These are phyloP conservation scores for Drosophila sechellia DNA, from an alignment of 1,140 invertebrate species.

Conservation along the genomic window DNA sequence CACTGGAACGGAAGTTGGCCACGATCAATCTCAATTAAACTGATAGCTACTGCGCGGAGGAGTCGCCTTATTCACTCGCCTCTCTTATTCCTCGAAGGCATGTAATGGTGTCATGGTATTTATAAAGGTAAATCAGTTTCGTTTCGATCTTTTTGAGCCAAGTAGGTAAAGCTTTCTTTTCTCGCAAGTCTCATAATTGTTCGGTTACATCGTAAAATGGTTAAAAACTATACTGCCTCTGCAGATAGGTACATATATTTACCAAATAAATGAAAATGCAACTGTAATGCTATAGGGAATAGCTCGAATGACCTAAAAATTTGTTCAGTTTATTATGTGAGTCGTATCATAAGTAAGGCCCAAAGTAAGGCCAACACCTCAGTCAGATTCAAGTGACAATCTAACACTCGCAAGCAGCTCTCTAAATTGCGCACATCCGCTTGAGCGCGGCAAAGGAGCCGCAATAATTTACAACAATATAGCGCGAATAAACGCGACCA, in stretches of 20 bases:
- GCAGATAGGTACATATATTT: background rate
- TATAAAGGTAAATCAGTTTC: background rate
- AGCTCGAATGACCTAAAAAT: background rate
- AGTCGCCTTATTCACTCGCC: slow-evolving; percentile 2
- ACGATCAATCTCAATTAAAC: slow-evolving; percentile 79
- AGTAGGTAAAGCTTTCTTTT: background rate
- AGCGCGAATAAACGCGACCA: slow-evolving; percentile 72
- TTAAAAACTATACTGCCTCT: background rate
- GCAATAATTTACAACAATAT: slow-evolving; percentile 74
- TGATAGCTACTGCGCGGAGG: slow-evolving; percentile 55
- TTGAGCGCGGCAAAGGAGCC: slow-evolving; percentile 46
- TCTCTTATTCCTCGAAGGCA: background rate
- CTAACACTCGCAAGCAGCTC: slow-evolving; percentile 41
- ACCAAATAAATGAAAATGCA: no score
- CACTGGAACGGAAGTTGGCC: slow-evolving; percentile 65
- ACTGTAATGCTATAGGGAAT: background rate
- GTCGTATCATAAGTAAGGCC: slow-evolving; percentile 5
- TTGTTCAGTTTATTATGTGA: background rate
- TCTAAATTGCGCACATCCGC: slow-evolving; percentile 75
- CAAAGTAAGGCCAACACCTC: slow-evolving; percentile 30
- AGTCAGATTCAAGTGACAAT: slow-evolving; percentile 52
- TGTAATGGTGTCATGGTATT: slow-evolving; percentile 9
- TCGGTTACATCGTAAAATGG: no score
- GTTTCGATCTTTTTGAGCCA: no score
- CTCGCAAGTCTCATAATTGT: no score